Percentiles rank a stretch among this genome's conserved stretches.
These are phyloP conservation scores for Metopia argyrocephala DNA, from an alignment of 2,888 invertebrate genomes.

Conservation along the genomic window DNA sequence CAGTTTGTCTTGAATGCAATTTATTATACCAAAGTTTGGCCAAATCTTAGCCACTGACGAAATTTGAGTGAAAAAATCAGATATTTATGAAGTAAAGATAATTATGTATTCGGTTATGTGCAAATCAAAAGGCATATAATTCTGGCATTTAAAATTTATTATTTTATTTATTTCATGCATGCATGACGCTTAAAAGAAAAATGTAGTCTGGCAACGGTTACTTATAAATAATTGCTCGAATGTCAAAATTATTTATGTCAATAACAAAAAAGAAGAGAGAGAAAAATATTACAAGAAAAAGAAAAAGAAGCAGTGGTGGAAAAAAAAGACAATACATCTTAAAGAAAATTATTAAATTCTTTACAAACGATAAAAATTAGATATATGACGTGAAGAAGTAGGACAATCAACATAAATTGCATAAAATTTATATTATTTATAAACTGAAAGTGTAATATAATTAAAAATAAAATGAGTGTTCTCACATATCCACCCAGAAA, in stretches of 20 bases:
- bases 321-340: slow-evolving; percentile 35
- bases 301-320: slow-evolving; percentile 46
- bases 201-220: slow-evolving; percentile 22
- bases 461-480: slow-evolving; percentile 69
- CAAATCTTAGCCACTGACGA: no score
- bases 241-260: slow-evolving; percentile 45
- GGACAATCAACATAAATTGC: slow-evolving; percentile 16
- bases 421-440: slow-evolving; percentile 1
- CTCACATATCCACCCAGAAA: slow-evolving; percentile 74
- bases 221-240: slow-evolving; percentile 10
- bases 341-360: slow-evolving; percentile 34
- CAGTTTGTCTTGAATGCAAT: no score
- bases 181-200: background rate
- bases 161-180: background rate
- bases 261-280: slow-evolving; percentile 40
- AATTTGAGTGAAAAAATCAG: no score
- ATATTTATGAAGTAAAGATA: no score
- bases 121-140: no score
- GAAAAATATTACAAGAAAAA: slow-evolving; percentile 34
- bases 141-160: no score
- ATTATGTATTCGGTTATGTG: no score
- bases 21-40: no score
- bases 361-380: slow-evolving; percentile 25
- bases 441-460: background rate
- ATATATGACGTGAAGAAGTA: slow-evolving; percentile 38